Evolutionary conservation across 2,888 invertebrate species (phyloP), one percentile per base, ranked within the genome.

Genomic region (Drosophila ezoana): DNA sequence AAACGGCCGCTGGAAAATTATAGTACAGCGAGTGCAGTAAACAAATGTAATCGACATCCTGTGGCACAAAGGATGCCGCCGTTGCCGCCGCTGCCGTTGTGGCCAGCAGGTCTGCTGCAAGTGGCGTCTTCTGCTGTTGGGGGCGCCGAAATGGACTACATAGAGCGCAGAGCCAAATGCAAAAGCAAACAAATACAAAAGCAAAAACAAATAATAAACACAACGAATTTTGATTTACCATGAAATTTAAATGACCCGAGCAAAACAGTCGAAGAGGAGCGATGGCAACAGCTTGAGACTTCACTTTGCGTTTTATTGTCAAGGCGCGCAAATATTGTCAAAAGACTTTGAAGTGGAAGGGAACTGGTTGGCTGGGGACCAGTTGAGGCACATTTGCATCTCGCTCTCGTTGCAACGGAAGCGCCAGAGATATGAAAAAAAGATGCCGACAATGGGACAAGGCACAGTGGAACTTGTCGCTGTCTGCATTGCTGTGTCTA

Each of bases 261-360:
- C 60, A 37, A 49, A 43, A 38, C 47, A 9, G 28, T 28, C 1
- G 8, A 44, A 40, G n/a, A 10, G n/a, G 16, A 16, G 37, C n/a
- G 28, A 53, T 28, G 23, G 58, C 56, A 47, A 71, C 74, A 71
- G 64, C 66, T 78, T 64, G 64, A 69, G 73, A 74, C 71, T 74
- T 71, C 74, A 70, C 78, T 78, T 80, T 86, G 76, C 81, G 84
- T 87, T 83, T 84, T 86, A 87, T 89, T 89, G 89, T 84, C 81
- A 85, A 69, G 89, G 71, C 84, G 85, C 76, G 85, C 89, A 85
- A 85, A 85, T 85, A 85, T 85, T 85, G 84, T 85, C 89, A 89
- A 85, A 88, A 88, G 84, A 76, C 81, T 68, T 75, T 85, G 47
- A 53, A 58, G 61, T 56, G 66, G 16, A 54, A 33, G 37, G 28